A percentile compares a stretch with the other conserved stretches of the same genome.
These are phyloP conservation scores for Coryphaenoides rupestris DNA, from an alignment of 2,113 vertebrate species.

Conservation along the genomic window DNA sequence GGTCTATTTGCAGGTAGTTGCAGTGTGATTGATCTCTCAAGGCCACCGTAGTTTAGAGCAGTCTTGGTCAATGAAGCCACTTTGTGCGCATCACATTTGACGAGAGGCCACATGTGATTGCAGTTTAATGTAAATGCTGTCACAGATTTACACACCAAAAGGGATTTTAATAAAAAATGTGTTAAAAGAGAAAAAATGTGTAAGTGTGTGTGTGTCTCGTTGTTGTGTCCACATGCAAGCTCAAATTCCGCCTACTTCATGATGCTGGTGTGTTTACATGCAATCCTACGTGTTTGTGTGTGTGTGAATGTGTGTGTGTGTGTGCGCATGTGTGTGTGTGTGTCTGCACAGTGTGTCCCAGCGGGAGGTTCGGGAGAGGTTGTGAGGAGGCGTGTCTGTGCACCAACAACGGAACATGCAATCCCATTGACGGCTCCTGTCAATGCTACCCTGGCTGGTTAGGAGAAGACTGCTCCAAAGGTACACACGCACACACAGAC, in stretches of 20 bases:
- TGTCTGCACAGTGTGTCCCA: conserved; percentile 80
- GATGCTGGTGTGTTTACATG: not conserved
- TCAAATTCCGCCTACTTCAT: not conserved
- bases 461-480: conserved; percentile 84
- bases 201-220: too few relatives aligned
- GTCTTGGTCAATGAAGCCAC: too few relatives aligned
- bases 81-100: too few relatives aligned
- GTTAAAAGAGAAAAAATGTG: too few relatives aligned
- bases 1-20: too few relatives aligned
- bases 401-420: conserved; percentile 88
- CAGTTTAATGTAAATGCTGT: too few relatives aligned
- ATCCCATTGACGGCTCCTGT: conserved; percentile 88
- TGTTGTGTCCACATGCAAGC: too few relatives aligned
- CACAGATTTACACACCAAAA: too few relatives aligned
- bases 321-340: not conserved
- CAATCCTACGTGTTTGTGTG: not conserved
- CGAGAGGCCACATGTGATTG: too few relatives aligned
- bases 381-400: conserved; percentile 82
- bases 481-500: conserved; percentile 63
- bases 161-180: too few relatives aligned
- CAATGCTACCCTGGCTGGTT: conserved; percentile 92
- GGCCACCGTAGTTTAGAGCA: too few relatives aligned
- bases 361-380: conserved; percentile 81
- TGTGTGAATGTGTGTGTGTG: not conserved
- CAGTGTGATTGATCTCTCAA: too few relatives aligned